Conservation (phyloP, 2,888 invertebrate species). For the Lacanobia wlatinum region DNA sequence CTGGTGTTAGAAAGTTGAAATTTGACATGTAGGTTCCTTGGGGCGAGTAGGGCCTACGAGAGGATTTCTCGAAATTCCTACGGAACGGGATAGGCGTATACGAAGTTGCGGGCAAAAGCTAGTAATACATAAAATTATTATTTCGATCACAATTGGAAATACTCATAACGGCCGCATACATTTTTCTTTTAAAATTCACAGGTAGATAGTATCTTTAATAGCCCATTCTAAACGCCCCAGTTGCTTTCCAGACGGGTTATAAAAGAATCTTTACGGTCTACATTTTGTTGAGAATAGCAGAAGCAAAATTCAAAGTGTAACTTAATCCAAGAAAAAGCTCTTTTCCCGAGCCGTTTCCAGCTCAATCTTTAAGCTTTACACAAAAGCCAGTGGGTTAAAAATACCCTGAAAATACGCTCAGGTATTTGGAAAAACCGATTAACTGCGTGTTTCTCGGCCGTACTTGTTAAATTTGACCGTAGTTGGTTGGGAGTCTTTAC, state of each 20-base stretch:
- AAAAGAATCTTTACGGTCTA: background rate
- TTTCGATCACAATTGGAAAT: background rate
- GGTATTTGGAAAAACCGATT: constrained; percentile 33
- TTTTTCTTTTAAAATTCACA: background rate
- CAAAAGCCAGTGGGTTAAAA: constrained; percentile 27
- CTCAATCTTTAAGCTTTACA: constrained; percentile 27
- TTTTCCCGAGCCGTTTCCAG: constrained; percentile 11
- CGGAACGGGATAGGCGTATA: too few relatives aligned
- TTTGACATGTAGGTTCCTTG: too few relatives aligned
- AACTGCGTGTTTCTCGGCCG: background rate
- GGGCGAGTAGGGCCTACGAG: too few relatives aligned
- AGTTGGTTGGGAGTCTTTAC: too few relatives aligned
- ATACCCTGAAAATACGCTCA: constrained; percentile 26
- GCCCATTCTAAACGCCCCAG: background rate
- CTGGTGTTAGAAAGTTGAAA: too few relatives aligned
- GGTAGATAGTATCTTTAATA: background rate
- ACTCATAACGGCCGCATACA: background rate
- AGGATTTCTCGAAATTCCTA: too few relatives aligned
- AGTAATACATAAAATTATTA: too few relatives aligned
- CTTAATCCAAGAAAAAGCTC: constrained; percentile 29
- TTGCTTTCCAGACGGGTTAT: too few relatives aligned
- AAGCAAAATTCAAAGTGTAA: constrained; percentile 21
- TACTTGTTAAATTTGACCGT: background rate
- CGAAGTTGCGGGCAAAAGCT: too few relatives aligned
- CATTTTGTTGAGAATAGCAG: constrained; percentile 13